Conservation (phyloP, 2,888 invertebrate genomes). For the Erebia aethiops region DNA sequence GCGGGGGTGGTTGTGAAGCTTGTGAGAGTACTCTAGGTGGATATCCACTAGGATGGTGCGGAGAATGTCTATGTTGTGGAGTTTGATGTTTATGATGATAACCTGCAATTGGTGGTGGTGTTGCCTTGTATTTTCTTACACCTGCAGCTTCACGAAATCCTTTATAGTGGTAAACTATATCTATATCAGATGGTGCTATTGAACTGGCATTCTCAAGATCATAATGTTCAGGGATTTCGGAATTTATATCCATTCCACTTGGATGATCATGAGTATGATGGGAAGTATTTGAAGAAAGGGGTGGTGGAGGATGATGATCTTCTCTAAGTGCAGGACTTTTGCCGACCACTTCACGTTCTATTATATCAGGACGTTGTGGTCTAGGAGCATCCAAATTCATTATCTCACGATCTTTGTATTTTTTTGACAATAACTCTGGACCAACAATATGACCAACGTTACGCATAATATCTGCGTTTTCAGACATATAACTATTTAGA, state of each 20-base stretch:
- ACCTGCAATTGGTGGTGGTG: conserved; percentile 90
- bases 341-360: conserved; percentile 93
- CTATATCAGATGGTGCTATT: conserved; percentile 98
- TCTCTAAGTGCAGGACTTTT: conserved; percentile 91
- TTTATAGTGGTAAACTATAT: conserved; percentile 98
- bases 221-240: conserved; percentile 95
- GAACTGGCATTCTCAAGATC: conserved; percentile 98
- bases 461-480: conserved; percentile 88
- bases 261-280: conserved; percentile 89
- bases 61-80: conserved; percentile 90
- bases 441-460: conserved; percentile 91
- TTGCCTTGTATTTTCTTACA: conserved; percentile 93
- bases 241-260: conserved; percentile 88
- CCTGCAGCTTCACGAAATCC: conserved; percentile 94
- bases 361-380: conserved; percentile 96
- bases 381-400: conserved; percentile 87
- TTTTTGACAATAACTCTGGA: conserved; percentile 93
- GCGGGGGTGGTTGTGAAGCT: conserved; percentile 86
- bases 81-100: conserved; percentile 90
- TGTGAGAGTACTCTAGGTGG: conserved; percentile 89
- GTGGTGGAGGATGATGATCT: conserved; percentile 91
- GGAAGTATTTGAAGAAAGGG: conserved; percentile 87
- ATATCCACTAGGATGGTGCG: conserved; percentile 89
- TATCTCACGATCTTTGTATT: conserved; percentile 93
- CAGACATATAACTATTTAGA: conserved; percentile 87